Evolutionary conservation across 1,140 invertebrate genomes (phyloP).

Genomic region (Neoseiulus cucumeris): DNA sequence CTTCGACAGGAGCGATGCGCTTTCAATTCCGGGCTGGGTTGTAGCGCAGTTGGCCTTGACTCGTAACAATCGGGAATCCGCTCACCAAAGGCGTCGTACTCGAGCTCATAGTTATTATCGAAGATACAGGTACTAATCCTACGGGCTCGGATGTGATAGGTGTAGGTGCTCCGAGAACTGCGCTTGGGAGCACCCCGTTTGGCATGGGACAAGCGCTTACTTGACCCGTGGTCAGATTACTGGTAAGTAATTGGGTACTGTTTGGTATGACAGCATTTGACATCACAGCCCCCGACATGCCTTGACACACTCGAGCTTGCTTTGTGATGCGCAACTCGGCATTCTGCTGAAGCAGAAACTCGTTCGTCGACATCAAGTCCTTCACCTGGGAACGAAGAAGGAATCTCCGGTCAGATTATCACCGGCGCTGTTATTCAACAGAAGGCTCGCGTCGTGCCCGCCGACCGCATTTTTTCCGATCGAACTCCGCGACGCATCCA

Average conservation of each 20-base stretch:
- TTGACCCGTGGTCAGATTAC: neutral
- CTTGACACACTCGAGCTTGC: constrained; percentile 22
- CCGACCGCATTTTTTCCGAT: constrained; percentile 14
- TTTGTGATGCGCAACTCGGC: constrained; percentile 46
- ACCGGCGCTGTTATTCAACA: too few relatives aligned
- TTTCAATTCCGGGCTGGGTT: neutral
- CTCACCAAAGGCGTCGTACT: neutral
- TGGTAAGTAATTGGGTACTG: neutral
- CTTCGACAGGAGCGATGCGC: too few relatives aligned
- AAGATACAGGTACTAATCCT: neutral
- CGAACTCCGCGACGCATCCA: constrained; percentile 14
- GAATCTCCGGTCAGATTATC: neutral
- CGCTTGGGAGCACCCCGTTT: neutral
- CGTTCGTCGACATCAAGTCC: constrained; percentile 54
- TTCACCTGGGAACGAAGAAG: constrained; percentile 29
- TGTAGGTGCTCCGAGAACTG: neutral
- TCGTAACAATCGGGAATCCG: constrained; percentile 5
- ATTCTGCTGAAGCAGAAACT: constrained; percentile 58
- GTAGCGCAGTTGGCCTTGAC: constrained; percentile 9
- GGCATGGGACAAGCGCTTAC: neutral
- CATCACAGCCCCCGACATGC: constrained; percentile 1
- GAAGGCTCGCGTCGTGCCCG: too few relatives aligned
- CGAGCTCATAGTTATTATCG: neutral
- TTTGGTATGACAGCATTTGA: neutral
- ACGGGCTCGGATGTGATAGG: constrained; percentile 8